Conservation (phyloP, 2,797 vertebrate genomes). For the Notolabrus celidotus region DNA sequence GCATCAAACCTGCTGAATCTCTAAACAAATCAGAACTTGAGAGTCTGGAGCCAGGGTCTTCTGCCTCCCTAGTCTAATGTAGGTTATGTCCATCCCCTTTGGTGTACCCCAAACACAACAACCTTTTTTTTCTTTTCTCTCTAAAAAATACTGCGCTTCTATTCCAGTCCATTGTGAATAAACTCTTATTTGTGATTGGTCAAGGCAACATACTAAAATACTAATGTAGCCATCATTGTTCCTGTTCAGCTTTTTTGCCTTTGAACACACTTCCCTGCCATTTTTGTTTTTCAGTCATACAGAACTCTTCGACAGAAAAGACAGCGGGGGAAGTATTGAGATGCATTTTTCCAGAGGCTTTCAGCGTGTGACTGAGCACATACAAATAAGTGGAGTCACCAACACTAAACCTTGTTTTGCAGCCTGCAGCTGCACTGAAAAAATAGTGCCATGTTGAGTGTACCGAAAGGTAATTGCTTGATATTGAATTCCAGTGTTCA, state of each 20-base stretch:
- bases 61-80: neutral
- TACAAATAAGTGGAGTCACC: neutral
- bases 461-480: neutral
- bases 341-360: neutral
- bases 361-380: neutral
- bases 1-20: neutral
- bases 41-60: neutral
- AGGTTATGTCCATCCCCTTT: neutral
- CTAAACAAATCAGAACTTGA: neutral
- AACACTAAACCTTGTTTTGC: neutral
- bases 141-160: neutral
- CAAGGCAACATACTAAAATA: neutral
- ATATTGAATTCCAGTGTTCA: neutral
- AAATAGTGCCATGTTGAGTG: neutral
- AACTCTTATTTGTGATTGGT: neutral
- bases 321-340: neutral
- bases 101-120: neutral
- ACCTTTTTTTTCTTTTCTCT: neutral
- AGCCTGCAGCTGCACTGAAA: neutral
- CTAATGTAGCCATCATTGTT: neutral
- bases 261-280: neutral
- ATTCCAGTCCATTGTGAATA: neutral
- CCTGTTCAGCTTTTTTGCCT: neutral
- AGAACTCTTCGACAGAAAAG: neutral
- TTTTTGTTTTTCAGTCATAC: neutral